Conservation (phyloP, 2,797 vertebrate genomes). For the Microcaecilia unicolor region DNA sequence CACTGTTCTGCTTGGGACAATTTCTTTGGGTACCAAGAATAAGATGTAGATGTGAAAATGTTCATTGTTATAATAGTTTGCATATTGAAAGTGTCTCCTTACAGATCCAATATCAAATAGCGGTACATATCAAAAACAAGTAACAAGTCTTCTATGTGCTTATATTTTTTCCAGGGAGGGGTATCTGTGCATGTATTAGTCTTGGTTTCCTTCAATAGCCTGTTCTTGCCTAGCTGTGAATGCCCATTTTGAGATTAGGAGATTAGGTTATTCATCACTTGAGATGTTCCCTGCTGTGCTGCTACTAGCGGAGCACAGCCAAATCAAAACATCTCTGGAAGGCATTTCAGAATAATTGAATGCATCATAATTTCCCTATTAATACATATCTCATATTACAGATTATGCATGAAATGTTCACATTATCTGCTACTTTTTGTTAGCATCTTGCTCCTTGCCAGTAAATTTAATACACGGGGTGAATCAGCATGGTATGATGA, state of each 20-base stretch:
- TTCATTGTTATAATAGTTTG: no score
- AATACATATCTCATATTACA: slow-evolving; percentile 93
- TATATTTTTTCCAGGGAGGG: slow-evolving; percentile 1
- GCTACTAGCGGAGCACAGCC: slow-evolving; percentile 71
- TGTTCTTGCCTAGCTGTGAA: slow-evolving; percentile 61
- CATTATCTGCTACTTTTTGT: slow-evolving; percentile 84
- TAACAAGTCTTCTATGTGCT: neutral
- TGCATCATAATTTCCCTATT: slow-evolving; percentile 94
- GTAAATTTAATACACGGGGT: slow-evolving; percentile 77
- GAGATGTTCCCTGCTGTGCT: slow-evolving; percentile 74
- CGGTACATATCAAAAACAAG: neutral
- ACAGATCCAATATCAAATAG: no score
- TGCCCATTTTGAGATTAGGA: slow-evolving; percentile 92
- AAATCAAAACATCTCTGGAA: slow-evolving; percentile 95
- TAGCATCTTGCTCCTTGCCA: slow-evolving; percentile 77
- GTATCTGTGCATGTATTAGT: slow-evolving; percentile 27
- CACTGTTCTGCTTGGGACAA: slow-evolving; percentile 19
- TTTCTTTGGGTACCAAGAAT: neutral
- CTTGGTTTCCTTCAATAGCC: slow-evolving; percentile 39
- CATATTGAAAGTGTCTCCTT: no score
- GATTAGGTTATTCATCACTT: slow-evolving; percentile 96
- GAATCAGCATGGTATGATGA: slow-evolving; percentile 68
- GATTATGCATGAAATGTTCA: slow-evolving; percentile 82
- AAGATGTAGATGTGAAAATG: neutral
- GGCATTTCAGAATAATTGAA: slow-evolving; percentile 94